Evolutionary conservation across 2,113 vertebrate genomes (phyloP).

Genomic region (Sisor rabdophorus): DNA sequence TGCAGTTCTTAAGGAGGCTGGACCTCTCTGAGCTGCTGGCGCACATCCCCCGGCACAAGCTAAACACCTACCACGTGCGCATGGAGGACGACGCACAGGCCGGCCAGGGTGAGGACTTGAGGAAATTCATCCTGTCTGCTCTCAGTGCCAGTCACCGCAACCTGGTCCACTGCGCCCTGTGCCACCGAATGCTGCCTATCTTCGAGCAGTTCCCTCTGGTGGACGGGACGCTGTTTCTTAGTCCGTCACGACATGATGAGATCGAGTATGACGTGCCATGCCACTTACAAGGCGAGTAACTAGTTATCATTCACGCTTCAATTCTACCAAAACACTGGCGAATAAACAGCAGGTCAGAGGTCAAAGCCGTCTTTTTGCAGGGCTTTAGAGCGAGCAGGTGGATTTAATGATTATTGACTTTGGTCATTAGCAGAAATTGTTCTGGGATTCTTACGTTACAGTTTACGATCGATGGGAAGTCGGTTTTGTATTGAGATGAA

Average conservation of each 20-base stretch:
- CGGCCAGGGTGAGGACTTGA: constrained; percentile 95
- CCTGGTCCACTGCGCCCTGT: constrained; percentile 94
- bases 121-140: constrained; percentile 95
- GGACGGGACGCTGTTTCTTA: constrained; percentile 95
- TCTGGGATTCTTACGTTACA: background rate
- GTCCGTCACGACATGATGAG: constrained; percentile 94
- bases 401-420: background rate
- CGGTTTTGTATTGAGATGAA: background rate
- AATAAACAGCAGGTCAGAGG: background rate
- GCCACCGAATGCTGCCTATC: constrained; percentile 87
- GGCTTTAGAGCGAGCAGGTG: background rate
- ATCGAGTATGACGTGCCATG: constrained; percentile 98
- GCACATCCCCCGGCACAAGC: constrained; percentile 91
- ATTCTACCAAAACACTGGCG: background rate
- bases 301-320: background rate
- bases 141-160: constrained; percentile 96
- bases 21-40: constrained; percentile 94
- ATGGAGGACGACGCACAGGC: constrained; percentile 98
- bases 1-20: constrained; percentile 91
- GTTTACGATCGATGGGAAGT: no score
- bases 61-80: constrained; percentile 97
- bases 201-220: constrained; percentile 98
- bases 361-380: background rate
- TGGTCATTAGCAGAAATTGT: background rate
- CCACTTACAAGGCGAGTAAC: constrained; percentile 91